These are phyloP conservation scores for Lates japonicus DNA, from an alignment of 2,797 vertebrate species.

Conservation along the genomic window DNA sequence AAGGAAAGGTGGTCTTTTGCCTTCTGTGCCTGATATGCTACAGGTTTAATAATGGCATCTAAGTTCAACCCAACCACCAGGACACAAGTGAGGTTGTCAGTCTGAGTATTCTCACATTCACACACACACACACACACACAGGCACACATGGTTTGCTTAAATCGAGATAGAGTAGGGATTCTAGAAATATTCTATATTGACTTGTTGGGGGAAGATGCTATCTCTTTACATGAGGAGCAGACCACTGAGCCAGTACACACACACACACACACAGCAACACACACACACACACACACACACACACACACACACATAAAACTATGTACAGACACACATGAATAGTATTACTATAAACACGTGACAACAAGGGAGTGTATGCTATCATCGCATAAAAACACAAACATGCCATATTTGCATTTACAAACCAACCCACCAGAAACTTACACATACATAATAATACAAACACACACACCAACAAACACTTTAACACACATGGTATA, in stretches of 20 bases:
- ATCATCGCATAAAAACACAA: constrained; percentile 56
- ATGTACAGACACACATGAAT: constrained; percentile 42
- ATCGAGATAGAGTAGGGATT: constrained; percentile 68
- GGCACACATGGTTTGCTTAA: constrained; percentile 40
- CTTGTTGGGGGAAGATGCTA: constrained; percentile 83
- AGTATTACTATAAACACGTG: constrained; percentile 59
- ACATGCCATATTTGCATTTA: constrained; percentile 29
- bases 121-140: not conserved
- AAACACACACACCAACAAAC: constrained; percentile 14
- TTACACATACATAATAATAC: constrained; percentile 26
- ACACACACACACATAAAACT: constrained; percentile 24
- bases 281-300: constrained; percentile 26
- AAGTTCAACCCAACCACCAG: constrained; percentile 58
- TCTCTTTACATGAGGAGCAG: constrained; percentile 81
- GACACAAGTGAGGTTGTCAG: constrained; percentile 66
- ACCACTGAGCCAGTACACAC: constrained; percentile 77
- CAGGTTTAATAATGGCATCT: constrained; percentile 58
- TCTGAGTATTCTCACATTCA: constrained; percentile 67
- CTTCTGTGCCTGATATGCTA: constrained; percentile 60
- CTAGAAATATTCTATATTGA: constrained; percentile 83
- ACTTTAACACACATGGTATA: constrained; percentile 18
- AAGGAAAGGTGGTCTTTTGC: constrained; percentile 52
- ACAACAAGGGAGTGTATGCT: constrained; percentile 51
- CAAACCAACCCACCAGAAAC: constrained; percentile 29
- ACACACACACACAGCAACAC: constrained; percentile 37